A percentile compares a stretch with the other conserved stretches of the same genome.
These are phyloP conservation scores for Pygathrix nemaeus DNA, from an alignment of 2,113 vertebrate species.

Conservation along the genomic window DNA sequence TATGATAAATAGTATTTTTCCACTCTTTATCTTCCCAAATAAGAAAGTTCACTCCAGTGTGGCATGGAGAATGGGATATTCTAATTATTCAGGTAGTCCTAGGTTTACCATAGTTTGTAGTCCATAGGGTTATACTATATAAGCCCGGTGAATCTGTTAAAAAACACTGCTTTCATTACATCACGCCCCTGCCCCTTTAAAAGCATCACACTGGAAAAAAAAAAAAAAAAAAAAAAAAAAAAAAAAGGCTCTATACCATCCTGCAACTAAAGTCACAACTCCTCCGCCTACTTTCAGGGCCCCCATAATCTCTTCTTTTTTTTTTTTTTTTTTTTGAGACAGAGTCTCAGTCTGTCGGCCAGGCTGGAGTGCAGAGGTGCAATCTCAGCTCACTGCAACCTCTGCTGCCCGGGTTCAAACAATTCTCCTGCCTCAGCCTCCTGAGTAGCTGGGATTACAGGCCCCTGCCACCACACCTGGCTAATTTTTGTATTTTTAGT, in stretches of 20 bases:
- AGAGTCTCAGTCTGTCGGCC: too few relatives aligned
- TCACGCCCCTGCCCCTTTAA: not conserved
- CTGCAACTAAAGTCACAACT: not conserved
- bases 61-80: not conserved
- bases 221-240: too few relatives aligned
- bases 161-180: slow-evolving; percentile 9
- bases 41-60: not conserved
- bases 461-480: too few relatives aligned
- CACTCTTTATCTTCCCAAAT: not conserved
- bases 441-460: too few relatives aligned
- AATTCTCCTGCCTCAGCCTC: too few relatives aligned
- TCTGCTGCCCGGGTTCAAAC: too few relatives aligned
- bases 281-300: not conserved
- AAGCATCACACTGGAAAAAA: not conserved
- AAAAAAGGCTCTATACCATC: not conserved
- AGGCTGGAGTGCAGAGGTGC: too few relatives aligned
- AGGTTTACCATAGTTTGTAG: not conserved
- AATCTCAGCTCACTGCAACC: too few relatives aligned
- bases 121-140: not conserved
- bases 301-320: not conserved
- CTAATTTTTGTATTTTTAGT: too few relatives aligned
- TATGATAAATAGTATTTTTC: not conserved
- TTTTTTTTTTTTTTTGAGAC: too few relatives aligned
- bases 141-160: slow-evolving; percentile 4
- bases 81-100: not conserved